These are phyloP conservation scores for Mesocentrotus franciscanus DNA, from an alignment of 53 echinoderm and acorn worm genomes.

Conservation along the genomic window DNA sequence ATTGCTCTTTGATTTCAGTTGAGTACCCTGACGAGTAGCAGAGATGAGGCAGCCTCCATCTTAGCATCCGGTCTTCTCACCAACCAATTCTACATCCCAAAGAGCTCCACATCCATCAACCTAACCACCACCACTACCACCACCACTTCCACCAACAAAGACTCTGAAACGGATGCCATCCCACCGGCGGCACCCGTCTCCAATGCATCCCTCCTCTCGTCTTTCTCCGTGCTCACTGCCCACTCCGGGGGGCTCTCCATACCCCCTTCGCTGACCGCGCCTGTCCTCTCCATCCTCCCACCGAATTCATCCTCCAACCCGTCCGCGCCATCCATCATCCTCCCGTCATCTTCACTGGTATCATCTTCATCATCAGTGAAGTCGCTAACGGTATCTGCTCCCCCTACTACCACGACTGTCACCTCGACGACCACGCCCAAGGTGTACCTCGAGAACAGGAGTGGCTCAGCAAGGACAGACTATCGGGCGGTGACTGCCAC, in stretches of 20 bases:
- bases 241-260: background rate
- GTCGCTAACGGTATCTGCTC: background rate
- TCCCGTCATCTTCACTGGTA: slow-evolving; percentile 6
- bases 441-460: slow-evolving; percentile 52
- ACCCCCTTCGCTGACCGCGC: slow-evolving; percentile 20
- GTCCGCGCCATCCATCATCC: slow-evolving; percentile 8
- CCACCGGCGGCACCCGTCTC: background rate
- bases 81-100: slow-evolving; percentile 27
- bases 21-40: slow-evolving; percentile 36
- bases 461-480: slow-evolving; percentile 63
- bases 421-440: slow-evolving; percentile 42
- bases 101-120: background rate
- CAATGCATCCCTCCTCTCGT: background rate
- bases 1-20: background rate
- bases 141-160: slow-evolving; percentile 16
- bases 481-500: slow-evolving; percentile 45
- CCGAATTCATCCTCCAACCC: background rate
- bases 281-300: background rate
- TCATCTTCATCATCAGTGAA: background rate
- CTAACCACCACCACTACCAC: background rate
- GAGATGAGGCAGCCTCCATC: slow-evolving; percentile 53
- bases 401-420: background rate
- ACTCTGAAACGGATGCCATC: background rate
- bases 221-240: background rate
- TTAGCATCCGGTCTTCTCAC: slow-evolving; percentile 56